Base-by-base conservation (phyloP, 2,797 vertebrate genomes). In the Acropternis orthonyx region DNA sequence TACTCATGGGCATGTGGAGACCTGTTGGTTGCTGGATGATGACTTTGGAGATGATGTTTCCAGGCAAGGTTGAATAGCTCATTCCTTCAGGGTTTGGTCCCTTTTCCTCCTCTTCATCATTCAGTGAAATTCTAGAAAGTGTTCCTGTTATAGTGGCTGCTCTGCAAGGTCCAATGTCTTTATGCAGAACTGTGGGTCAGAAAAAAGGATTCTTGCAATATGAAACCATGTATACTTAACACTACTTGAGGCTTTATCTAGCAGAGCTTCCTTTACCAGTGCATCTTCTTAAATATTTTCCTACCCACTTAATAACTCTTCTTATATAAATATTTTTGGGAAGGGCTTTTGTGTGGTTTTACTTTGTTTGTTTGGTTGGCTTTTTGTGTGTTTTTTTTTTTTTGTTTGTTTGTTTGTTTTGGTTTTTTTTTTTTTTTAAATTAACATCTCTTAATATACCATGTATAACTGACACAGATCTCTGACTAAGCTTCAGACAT, bases 11-110 rank as follows among this genome's bases (percentile, higher is more conserved):
- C 98, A 99, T 98, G 97, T 99, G 99, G 92, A 99, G 98, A 55
- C 98, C 98, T 11, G 99, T 98, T 63, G 99, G 99, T 95, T 99
- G 99, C 97, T 99, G 99, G 97, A 99, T 99, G 95, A 99, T 99
- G 96, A 99, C 99, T 98, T 99, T 99, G 96, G 99, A 99, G 97
- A 99, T 99, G 97, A 99, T 99, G 94, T 99, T 99, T 97, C 99
- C 99, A 78, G 99, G 99, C 97, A 99, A 97, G 56, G 99, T 99
- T 84, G 99, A 99, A 97, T 99, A 99, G 98, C 99, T 99, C 96
- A 99, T 98, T 92, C 98, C 99, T 98, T 99, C 99, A 1, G 99
- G 98, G 84, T 97, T 98, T 74, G 99, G 98, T 59, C 97, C 96
- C 65, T 98, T 98, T 69, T 98, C 98, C 88, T 99, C 99, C 78